Conservation (phyloP, 2,113 vertebrate species). For the Tyrannus savana region DNA sequence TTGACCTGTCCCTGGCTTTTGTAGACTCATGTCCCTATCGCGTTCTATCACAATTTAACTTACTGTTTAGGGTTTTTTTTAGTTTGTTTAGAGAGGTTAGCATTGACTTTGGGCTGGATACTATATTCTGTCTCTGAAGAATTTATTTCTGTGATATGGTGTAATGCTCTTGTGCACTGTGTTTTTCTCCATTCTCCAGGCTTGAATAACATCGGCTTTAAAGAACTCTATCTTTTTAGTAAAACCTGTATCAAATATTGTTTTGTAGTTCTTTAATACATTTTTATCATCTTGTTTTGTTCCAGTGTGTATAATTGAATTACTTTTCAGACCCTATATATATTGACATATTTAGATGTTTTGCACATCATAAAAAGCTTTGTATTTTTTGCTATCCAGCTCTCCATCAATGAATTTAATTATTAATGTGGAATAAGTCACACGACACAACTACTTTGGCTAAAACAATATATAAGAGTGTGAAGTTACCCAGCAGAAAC, state of each 20-base stretch:
- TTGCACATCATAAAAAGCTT: neutral
- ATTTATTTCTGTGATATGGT: neutral
- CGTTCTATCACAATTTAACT: neutral
- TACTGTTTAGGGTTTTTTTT: neutral
- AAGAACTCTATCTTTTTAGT: neutral
- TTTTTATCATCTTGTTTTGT: neutral
- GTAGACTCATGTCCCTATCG: neutral
- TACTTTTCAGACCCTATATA: neutral
- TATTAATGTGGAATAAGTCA: neutral
- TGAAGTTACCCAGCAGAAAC: neutral
- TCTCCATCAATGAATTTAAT: neutral
- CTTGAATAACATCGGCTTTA: neutral
- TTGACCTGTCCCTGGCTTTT: neutral
- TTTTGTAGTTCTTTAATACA: neutral
- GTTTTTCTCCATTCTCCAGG: neutral
- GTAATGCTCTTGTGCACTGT: neutral
- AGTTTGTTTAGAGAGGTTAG: neutral
- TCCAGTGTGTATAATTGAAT: neutral
- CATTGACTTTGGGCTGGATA: neutral
- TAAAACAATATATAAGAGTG: neutral
- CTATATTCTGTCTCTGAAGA: neutral
- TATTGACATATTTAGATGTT: neutral
- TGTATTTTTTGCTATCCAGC: neutral
- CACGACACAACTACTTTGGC: accelerated
- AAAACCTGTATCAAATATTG: neutral